Percentiles rank a stretch among this genome's conserved stretches.
Evolutionary conservation across 1,140 invertebrate genomes (phyloP).

Genomic region (Berghia stephanieae): DNA sequence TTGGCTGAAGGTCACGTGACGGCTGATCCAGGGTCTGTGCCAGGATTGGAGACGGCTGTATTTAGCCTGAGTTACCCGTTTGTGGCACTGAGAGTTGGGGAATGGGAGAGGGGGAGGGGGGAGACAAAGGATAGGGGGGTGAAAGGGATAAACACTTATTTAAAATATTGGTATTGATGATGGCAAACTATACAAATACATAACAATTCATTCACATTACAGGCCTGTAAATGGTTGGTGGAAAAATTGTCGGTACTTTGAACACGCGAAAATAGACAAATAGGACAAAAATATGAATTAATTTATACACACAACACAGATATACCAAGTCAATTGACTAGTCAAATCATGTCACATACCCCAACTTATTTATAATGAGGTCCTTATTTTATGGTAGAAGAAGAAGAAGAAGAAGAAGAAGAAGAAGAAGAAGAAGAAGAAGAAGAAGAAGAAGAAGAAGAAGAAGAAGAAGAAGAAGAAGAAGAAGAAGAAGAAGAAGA

Average conservation of each 20-base stretch:
- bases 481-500: no score
- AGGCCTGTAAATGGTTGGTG: background rate
- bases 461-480: no score
- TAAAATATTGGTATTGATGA: background rate
- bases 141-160: background rate
- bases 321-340: no score
- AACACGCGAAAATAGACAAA: background rate
- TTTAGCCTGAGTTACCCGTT: slow-evolving; percentile 27
- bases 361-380: no score
- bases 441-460: no score
- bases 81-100: slow-evolving; percentile 17
- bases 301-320: no score
- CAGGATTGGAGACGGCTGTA: slow-evolving; percentile 12
- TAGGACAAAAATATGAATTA: no score
- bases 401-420: no score
- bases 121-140: no score
- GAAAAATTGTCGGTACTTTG: background rate
- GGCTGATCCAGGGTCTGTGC: slow-evolving; percentile 11
- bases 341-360: no score
- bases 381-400: no score
- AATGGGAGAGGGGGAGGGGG: background rate
- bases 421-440: no score
- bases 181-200: background rate
- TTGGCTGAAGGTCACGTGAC: slow-evolving; percentile 9
- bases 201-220: background rate